A percentile compares a stretch with the other conserved stretches of the same genome.
These are phyloP conservation scores for Amphilophus citrinellus DNA, from an alignment of 2,113 vertebrate species.

Conservation along the genomic window DNA sequence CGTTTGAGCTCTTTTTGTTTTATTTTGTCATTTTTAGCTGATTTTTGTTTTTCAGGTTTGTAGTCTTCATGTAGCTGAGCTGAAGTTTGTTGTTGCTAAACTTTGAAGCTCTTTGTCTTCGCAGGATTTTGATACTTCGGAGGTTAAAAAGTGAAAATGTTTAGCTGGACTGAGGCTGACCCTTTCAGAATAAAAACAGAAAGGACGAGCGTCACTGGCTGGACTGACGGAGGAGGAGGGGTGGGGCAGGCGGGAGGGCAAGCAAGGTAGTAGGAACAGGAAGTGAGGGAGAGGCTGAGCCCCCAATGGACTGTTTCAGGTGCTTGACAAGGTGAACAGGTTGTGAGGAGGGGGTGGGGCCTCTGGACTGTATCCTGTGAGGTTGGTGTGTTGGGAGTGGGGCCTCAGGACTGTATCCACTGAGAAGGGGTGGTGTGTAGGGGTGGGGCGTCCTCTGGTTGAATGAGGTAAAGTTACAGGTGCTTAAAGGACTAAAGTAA, in stretches of 20 bases:
- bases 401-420: slow-evolving; percentile 21
- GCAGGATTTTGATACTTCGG: slow-evolving; percentile 58
- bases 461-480: slow-evolving; percentile 43
- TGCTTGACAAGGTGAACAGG: slow-evolving; percentile 32
- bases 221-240: slow-evolving; percentile 52
- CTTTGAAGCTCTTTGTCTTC: slow-evolving; percentile 58
- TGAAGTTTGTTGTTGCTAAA: slow-evolving; percentile 40
- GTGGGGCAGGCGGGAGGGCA: neutral
- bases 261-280: slow-evolving; percentile 24
- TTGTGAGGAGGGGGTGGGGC: slow-evolving; percentile 16
- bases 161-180: slow-evolving; percentile 63
- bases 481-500: slow-evolving; percentile 30
- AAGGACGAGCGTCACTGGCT: slow-evolving; percentile 53
- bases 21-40: neutral
- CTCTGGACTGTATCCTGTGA: slow-evolving; percentile 41
- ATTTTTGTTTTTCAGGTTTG: neutral
- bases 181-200: slow-evolving; percentile 71
- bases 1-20: slow-evolving; percentile 2
- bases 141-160: slow-evolving; percentile 24
- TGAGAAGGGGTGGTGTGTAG: slow-evolving; percentile 10
- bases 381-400: neutral
- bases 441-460: slow-evolving; percentile 25
- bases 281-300: slow-evolving; percentile 25
- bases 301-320: slow-evolving; percentile 42
- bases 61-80: neutral